These are phyloP conservation scores for Ophion slaviceki DNA, from an alignment of 2,888 invertebrate genomes.

Conservation along the genomic window DNA sequence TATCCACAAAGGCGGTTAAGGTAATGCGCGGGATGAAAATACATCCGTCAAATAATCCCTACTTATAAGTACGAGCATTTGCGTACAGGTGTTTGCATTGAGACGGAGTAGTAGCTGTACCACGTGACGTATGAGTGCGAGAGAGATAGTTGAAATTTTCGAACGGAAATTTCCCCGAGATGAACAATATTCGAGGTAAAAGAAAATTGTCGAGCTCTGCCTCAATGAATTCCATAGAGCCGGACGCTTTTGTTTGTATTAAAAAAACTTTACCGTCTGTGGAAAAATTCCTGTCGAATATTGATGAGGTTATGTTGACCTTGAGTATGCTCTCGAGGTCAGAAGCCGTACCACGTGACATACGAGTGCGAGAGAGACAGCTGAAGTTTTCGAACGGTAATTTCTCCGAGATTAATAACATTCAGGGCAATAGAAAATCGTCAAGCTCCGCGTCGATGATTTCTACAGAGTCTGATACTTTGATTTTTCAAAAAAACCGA, in stretches of 20 bases:
- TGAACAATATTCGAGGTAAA: neutral
- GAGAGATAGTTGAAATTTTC: neutral
- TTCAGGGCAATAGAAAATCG: neutral
- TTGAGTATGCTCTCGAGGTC: neutral
- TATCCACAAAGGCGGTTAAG: slow-evolving; percentile 22
- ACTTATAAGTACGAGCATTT: neutral
- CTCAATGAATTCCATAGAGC: neutral
- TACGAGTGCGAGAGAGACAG: too few species aligned
- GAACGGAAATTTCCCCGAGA: neutral
- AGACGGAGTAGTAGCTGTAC: neutral
- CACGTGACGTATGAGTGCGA: neutral
- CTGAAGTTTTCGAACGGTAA: too few species aligned
- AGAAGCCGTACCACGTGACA: too few species aligned
- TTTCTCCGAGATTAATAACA: too few species aligned
- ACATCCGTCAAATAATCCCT: neutral
- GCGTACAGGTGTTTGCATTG: neutral
- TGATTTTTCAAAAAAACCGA: neutral
- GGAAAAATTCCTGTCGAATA: neutral
- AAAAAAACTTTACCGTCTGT: neutral
- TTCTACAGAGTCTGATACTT: neutral
- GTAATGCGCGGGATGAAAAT: neutral
- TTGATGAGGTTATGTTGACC: neutral
- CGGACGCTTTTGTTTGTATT: neutral
- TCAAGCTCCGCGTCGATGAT: neutral
- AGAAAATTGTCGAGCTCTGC: neutral